Percentiles rank a stretch among this genome's conserved stretches.
These are phyloP conservation scores for Acanthosepion esculentum DNA, from an alignment of 2,888 invertebrate species.

Conservation along the genomic window DNA sequence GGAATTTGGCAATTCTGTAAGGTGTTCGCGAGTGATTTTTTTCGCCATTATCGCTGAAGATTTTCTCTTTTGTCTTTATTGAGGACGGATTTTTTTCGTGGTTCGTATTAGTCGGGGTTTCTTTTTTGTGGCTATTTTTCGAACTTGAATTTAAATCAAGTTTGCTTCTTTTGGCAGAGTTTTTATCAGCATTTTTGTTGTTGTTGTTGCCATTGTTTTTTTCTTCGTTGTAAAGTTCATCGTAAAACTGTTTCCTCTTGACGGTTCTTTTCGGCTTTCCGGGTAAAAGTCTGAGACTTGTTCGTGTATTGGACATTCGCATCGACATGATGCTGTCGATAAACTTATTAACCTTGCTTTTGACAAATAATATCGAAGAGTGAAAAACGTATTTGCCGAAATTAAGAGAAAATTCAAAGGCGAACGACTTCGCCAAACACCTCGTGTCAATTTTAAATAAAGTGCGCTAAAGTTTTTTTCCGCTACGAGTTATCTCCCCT, in stretches of 20 bases:
- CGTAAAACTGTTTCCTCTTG: slow-evolving; percentile 33
- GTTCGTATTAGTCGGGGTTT: background rate
- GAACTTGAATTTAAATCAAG: background rate
- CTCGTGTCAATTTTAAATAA: background rate
- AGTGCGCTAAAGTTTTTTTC: background rate
- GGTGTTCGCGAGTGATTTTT: background rate
- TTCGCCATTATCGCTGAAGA: background rate
- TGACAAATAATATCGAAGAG: background rate
- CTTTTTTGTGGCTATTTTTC: background rate
- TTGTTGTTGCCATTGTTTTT: background rate
- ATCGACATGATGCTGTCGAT: background rate
- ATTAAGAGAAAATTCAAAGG: background rate
- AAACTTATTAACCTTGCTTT: background rate
- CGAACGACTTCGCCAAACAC: background rate
- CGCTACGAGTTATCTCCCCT: background rate
- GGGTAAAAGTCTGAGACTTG: background rate
- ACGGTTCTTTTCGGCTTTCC: background rate
- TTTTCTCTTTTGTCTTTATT: background rate
- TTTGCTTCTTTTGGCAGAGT: background rate
- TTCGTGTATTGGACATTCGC: background rate
- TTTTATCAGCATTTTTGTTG: background rate
- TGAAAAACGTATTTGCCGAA: background rate
- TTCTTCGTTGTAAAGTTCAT: background rate
- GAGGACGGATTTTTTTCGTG: background rate
- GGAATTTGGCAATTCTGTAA: background rate